Evolutionary conservation across 2,888 invertebrate genomes (phyloP), one percentile per base, ranked within the genome.

Genomic region (Eupeodes luniger): DNA sequence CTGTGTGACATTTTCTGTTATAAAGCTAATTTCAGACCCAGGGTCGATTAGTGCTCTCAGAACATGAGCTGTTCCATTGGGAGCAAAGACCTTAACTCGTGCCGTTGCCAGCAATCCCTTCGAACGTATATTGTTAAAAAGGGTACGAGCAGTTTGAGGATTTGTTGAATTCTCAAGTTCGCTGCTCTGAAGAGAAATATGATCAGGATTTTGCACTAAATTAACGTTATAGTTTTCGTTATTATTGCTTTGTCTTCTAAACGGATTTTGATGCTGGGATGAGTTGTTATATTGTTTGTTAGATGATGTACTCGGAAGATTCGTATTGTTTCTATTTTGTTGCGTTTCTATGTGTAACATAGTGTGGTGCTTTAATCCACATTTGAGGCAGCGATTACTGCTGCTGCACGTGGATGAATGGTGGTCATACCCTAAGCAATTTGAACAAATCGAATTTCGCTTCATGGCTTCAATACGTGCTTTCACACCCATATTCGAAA

Each of bases 111-210:
- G n/a, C 14, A 75, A 64, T 1, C 14, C 62, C 6, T 6, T 53
- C 12, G 53, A 16, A 2, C 16, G 47, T n/a, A n/a, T 77, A 55
- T 76, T 36, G 55, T 77, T 77, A 40, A 64, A 75, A 12, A 62
- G 12, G 2, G 40, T 10, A 1, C 9, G 19, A 16, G 49, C 4
- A 14, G 12, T 36, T 59, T 34, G 11, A 12, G 72, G 27, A 5
- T 44, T 72, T 14, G 57, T 9, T 9, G 44, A 27, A 19, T 5
- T 19, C 19, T 57, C 44, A 9, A 16, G 47, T 72, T 40, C 40
- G 36, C 4, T 14, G 14, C 66, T 34, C 12, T 16, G 11, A 34
- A 16, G n/a, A 7, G n/a, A 5, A n/a, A 6, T 1, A 12, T 47
- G 47, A 53, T 53, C n/a, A 9, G 27, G 36, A n/a, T 69, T 69